Conservation (phyloP, 2,113 vertebrate species). For the Bothrops jararaca region DNA sequence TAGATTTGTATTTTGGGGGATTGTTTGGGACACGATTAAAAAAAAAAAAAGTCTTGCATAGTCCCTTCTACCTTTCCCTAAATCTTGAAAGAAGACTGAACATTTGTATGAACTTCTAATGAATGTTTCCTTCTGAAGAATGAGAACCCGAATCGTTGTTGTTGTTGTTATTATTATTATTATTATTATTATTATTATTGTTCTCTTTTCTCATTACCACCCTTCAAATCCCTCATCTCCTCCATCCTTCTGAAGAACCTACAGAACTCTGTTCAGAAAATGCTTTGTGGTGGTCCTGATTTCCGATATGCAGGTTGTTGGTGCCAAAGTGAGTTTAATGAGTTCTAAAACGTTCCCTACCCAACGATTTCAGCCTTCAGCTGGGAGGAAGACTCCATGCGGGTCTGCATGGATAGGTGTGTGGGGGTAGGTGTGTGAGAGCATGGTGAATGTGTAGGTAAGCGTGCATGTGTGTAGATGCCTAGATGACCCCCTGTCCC, state of each 20-base stretch:
- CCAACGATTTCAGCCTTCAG: slow-evolving; percentile 30
- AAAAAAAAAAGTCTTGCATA: slow-evolving; percentile 46
- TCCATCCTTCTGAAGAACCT: slow-evolving; percentile 10
- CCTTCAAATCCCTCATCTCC: neutral
- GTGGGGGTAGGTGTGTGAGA: neutral
- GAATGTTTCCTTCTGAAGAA: slow-evolving; percentile 32
- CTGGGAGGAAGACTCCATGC: neutral
- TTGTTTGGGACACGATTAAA: slow-evolving; percentile 38
- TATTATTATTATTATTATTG: neutral
- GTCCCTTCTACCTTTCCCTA: slow-evolving; percentile 32
- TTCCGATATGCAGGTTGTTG: slow-evolving; percentile 16
- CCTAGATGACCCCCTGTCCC: neutral
- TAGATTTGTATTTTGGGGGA: slow-evolving; percentile 48
- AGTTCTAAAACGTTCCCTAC: slow-evolving; percentile 16
- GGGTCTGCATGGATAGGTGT: neutral
- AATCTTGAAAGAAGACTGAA: slow-evolving; percentile 46
- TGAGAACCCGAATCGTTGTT: neutral
- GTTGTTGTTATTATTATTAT: too few relatives aligned
- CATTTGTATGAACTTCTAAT: slow-evolving; percentile 45
- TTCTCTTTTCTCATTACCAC: neutral
- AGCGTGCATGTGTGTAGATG: neutral
- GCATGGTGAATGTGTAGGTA: neutral
- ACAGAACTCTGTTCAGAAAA: neutral
- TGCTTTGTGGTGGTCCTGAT: neutral
- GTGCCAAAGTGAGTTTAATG: neutral